These are phyloP conservation scores for Aptenodytes forsteri DNA, from an alignment of 2,113 vertebrate genomes.

Conservation along the genomic window DNA sequence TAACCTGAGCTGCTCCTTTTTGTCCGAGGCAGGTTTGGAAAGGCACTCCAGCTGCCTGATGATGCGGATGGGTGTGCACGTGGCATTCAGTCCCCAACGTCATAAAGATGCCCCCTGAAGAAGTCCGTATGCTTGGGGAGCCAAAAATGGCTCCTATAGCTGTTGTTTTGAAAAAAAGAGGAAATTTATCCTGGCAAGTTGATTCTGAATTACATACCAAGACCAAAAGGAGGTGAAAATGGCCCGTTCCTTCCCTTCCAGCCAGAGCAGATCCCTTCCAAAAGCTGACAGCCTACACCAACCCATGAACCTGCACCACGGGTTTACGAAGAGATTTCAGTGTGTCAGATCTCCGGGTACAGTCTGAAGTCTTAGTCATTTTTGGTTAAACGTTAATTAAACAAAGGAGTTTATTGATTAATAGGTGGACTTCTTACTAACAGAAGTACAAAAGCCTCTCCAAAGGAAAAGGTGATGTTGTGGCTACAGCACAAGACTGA, in stretches of 20 bases:
- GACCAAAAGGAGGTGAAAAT: not conserved
- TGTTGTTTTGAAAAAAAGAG: not conserved
- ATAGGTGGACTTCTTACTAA: no score
- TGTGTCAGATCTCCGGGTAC: not conserved
- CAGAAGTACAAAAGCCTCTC: not conserved
- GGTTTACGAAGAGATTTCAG: not conserved
- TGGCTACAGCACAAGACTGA: not conserved
- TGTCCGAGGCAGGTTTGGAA: not conserved
- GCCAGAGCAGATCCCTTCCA: not conserved
- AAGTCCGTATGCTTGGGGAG: fast-evolving
- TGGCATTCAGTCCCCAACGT: not conserved
- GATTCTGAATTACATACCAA: not conserved
- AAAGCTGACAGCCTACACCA: not conserved
- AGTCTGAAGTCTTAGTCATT: not conserved
- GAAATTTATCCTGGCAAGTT: no score
- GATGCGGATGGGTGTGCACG: fast-evolving
- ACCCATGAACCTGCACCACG: fast-evolving
- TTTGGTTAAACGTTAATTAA: not conserved
- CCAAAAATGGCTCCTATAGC: not conserved
- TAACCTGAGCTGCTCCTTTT: not conserved
- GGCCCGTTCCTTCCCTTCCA: not conserved
- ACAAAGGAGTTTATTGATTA: not conserved
- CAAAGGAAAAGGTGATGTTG: not conserved
- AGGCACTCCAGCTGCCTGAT: not conserved
- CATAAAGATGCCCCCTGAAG: not conserved